phyloP scores from a whole-genome alignment of 53 echinoderm and acorn worm genomes.

The Henricia sp. region DNA sequence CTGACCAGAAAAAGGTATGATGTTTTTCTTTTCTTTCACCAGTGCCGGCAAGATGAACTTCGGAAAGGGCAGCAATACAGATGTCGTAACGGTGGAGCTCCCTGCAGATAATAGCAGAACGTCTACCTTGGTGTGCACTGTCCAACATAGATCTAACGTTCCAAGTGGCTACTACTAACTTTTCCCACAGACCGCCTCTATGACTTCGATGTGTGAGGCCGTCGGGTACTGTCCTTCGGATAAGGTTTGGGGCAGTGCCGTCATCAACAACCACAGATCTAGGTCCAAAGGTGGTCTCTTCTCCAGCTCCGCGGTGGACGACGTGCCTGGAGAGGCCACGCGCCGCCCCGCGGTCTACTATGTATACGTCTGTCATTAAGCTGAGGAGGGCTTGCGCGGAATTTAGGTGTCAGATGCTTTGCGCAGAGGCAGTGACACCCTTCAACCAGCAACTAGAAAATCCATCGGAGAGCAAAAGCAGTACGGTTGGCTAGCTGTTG shows the following conservation, averaged over 20 bases:
- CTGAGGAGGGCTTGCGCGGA: too few species aligned
- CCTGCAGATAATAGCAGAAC: too few species aligned
- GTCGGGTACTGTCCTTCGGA: background rate
- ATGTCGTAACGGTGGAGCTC: background rate
- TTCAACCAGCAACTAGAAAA: background rate
- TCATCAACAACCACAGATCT: too few species aligned
- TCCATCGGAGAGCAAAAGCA: background rate
- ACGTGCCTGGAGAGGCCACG: too few species aligned
- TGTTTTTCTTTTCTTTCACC: constrained; percentile 15
- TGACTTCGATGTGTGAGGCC: too few species aligned
- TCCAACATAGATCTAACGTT: background rate
- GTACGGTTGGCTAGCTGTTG: too few species aligned
- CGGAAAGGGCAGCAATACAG: constrained; percentile 1
- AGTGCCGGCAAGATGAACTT: constrained; percentile 34
- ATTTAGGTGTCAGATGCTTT: constrained; percentile 25
- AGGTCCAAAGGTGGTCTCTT: too few species aligned
- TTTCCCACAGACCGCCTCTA: too few species aligned
- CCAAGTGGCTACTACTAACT: background rate
- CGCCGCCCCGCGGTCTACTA: background rate
- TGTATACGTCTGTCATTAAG: background rate
- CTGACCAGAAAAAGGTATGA: too few species aligned
- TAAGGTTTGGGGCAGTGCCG: too few species aligned
- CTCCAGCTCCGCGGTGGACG: too few species aligned
- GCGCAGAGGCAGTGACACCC: constrained; percentile 26
- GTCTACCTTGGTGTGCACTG: background rate